Percentiles rank a stretch among this genome's conserved stretches.
phyloP scores from a whole-genome alignment of 2,797 vertebrate genomes.

The Chelon labrosus region DNA sequence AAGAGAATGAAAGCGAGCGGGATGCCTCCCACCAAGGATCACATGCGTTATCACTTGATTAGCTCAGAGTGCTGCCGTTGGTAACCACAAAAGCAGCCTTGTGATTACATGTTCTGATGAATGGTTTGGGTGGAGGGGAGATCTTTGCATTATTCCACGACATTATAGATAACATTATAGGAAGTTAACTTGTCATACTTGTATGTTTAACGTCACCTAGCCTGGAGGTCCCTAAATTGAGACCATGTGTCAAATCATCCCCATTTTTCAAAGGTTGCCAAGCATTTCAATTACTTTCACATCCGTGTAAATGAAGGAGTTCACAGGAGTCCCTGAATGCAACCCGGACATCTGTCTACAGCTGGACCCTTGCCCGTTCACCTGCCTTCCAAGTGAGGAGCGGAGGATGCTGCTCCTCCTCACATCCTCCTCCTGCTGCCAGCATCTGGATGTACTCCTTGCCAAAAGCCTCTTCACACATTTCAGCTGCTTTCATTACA shows the following conservation, averaged over 20 bases:
- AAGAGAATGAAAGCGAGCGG: too few relatives aligned
- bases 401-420: not conserved
- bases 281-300: not conserved
- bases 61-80: constrained; percentile 32
- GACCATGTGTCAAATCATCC: too few relatives aligned
- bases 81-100: constrained; percentile 53
- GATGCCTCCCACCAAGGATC: constrained; percentile 51
- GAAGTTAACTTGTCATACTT: not conserved
- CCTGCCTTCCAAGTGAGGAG: not conserved
- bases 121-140: not conserved
- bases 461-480: not conserved
- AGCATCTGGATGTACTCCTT: not conserved
- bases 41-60: constrained; percentile 82
- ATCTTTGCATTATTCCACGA: not conserved
- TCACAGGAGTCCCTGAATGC: not conserved
- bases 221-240: too few relatives aligned
- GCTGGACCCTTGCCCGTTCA: not conserved
- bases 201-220: too few relatives aligned
- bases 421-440: not conserved
- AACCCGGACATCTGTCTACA: not conserved
- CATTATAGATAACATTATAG: not conserved
- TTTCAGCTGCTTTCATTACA: not conserved
- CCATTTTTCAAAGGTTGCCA: not conserved
- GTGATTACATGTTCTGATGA: constrained; percentile 45
- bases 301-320: not conserved